phyloP scores from a whole-genome alignment of 2,113 vertebrate genomes.

The Clupea harengus region DNA sequence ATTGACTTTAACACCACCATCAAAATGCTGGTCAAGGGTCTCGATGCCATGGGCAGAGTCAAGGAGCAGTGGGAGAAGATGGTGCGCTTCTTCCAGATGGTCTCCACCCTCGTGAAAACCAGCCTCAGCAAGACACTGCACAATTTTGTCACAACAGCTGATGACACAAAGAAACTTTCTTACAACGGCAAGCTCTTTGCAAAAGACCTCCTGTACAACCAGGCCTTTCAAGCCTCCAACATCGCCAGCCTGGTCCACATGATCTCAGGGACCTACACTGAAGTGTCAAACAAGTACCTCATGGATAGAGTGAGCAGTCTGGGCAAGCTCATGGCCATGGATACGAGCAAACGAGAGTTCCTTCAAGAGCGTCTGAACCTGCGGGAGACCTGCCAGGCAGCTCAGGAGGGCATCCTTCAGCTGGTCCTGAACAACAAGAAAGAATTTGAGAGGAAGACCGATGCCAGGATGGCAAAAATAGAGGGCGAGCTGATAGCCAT shows the following conservation, averaged over 20 bases:
- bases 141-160: conserved; percentile 25
- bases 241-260: conserved; percentile 48
- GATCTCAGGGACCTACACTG: conserved; percentile 51
- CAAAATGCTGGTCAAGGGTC: conserved; percentile 45
- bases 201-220: conserved; percentile 46
- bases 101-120: conserved; percentile 51
- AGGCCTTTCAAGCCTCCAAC: conserved; percentile 47
- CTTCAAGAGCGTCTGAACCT: background rate
- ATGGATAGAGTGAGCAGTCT: conserved; percentile 51
- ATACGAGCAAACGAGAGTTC: conserved; percentile 26
- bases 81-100: conserved; percentile 56
- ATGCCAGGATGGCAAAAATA: conserved; percentile 37
- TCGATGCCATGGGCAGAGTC: conserved; percentile 46
- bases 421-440: conserved; percentile 46
- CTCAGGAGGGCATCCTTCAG: conserved; percentile 28
- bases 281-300: conserved; percentile 15
- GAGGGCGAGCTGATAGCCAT: conserved; percentile 41
- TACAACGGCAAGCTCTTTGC: conserved; percentile 12
- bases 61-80: conserved; percentile 56
- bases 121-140: conserved; percentile 39
- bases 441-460: background rate
- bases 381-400: conserved; percentile 22
- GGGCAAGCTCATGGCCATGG: conserved; percentile 46
- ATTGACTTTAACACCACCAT: conserved; percentile 45
- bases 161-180: background rate